Percentiles rank a stretch among this genome's conserved stretches.
These are phyloP conservation scores for Odontocolon sp. DNA, from an alignment of 2,888 invertebrate genomes.

Conservation along the genomic window DNA sequence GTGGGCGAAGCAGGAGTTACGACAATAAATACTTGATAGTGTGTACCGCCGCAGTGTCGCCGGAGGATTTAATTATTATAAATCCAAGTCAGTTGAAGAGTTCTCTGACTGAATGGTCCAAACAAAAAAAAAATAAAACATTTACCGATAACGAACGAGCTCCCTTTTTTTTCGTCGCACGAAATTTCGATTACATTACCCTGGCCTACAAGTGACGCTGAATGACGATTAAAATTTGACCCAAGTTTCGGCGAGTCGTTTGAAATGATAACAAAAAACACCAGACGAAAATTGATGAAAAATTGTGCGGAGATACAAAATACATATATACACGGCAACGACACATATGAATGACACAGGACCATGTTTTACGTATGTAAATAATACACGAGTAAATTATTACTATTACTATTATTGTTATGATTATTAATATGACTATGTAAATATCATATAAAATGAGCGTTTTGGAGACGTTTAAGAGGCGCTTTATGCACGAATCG, in stretches of 20 bases:
- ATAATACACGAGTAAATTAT: slow-evolving; percentile 67
- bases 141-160: not conserved
- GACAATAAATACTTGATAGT: slow-evolving; percentile 71
- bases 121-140: slow-evolving; percentile 2
- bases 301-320: slow-evolving; percentile 15
- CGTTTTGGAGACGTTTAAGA: slow-evolving; percentile 41
- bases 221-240: slow-evolving; percentile 7
- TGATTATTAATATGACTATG: slow-evolving; percentile 49
- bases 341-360: slow-evolving; percentile 78
- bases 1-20: slow-evolving; percentile 64
- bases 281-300: not conserved
- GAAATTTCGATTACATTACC: slow-evolving; percentile 8
- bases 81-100: slow-evolving; percentile 34
- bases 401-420: slow-evolving; percentile 37
- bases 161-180: not conserved
- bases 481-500: slow-evolving; percentile 59
- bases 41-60: slow-evolving; percentile 42
- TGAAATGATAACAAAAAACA: not conserved
- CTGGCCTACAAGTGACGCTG: not conserved
- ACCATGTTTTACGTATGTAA: slow-evolving; percentile 76
- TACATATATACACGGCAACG: slow-evolving; percentile 72
- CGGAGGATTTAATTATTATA: slow-evolving; percentile 34
- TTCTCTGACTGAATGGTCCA: slow-evolving; percentile 41
- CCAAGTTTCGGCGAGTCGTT: slow-evolving; percentile 9
- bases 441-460: slow-evolving; percentile 59